Conservation (phyloP, 2,888 invertebrate genomes). For the Eupithecia exiguata region DNA sequence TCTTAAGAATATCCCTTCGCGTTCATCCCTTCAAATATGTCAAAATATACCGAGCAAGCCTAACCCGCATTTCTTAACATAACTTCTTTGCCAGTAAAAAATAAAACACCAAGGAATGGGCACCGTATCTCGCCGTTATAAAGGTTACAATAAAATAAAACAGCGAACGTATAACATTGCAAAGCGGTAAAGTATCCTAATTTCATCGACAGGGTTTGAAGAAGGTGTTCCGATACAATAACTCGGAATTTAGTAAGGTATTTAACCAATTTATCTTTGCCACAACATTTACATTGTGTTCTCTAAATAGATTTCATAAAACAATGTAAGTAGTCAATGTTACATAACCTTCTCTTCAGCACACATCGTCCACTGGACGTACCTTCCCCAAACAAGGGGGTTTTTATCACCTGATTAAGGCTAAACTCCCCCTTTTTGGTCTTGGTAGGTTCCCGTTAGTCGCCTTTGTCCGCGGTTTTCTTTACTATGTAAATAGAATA, state of each 20-base stretch:
- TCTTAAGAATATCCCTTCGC: conserved; percentile 42
- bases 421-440: too few relatives aligned
- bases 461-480: too few relatives aligned
- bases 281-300: background rate
- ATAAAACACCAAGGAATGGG: conserved; percentile 3
- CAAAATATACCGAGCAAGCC: conserved; percentile 32
- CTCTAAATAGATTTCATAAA: background rate
- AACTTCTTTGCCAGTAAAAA: background rate
- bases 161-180: conserved; percentile 10
- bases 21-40: conserved; percentile 34
- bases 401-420: too few relatives aligned
- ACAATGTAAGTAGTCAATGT: background rate
- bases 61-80: conserved; percentile 32
- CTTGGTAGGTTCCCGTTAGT: too few relatives aligned
- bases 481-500: too few relatives aligned
- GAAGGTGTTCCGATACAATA: conserved; percentile 42
- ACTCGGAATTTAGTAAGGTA: background rate
- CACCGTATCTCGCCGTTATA: conserved; percentile 22
- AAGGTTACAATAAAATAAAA: background rate
- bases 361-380: too few relatives aligned
- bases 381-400: too few relatives aligned
- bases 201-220: conserved; percentile 51
- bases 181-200: conserved; percentile 40
- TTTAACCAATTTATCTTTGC: background rate
- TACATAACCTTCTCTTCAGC: too few relatives aligned